A percentile compares a stretch with the other conserved stretches of the same genome.
Conservation (phyloP, 2,113 vertebrate species). For the Malurus cyaneus region DNA sequence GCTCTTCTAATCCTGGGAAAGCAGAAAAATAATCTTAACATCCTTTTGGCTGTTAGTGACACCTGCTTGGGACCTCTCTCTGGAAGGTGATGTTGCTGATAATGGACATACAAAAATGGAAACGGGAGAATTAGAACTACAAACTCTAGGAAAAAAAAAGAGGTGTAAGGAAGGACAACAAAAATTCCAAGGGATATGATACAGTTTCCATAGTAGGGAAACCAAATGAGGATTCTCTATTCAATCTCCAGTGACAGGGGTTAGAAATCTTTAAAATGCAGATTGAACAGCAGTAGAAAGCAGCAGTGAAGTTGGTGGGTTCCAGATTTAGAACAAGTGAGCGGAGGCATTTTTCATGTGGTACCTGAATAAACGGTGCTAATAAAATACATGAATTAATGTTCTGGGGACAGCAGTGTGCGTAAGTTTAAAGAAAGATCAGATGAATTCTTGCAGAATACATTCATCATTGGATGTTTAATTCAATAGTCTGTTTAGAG, state of each 20-base stretch:
- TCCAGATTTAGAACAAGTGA: not conserved
- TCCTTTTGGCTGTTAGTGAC: not conserved
- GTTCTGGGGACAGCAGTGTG: not conserved
- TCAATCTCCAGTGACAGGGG: rapidly evolving
- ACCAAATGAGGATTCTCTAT: not conserved
- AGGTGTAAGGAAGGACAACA: not conserved
- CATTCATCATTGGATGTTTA: not conserved
- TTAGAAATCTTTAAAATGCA: not conserved
- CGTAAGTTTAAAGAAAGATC: not conserved
- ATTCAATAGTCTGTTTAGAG: not conserved
- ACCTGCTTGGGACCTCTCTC: not conserved
- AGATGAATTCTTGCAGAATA: not conserved
- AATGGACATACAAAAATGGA: not conserved
- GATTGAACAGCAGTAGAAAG: not conserved
- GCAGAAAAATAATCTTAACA: not conserved
- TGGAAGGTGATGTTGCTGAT: not conserved
- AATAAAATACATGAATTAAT: not conserved
- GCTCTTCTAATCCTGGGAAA: not conserved
- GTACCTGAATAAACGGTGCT: not conserved
- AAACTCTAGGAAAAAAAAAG: not conserved
- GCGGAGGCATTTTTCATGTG: not conserved
- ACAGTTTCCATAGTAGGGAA: not conserved
- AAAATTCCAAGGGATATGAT: not conserved
- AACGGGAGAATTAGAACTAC: not conserved
- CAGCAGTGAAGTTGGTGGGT: not conserved